Base-by-base conservation (phyloP, 2,888 invertebrate species). In the Xanthia icteritia region DNA sequence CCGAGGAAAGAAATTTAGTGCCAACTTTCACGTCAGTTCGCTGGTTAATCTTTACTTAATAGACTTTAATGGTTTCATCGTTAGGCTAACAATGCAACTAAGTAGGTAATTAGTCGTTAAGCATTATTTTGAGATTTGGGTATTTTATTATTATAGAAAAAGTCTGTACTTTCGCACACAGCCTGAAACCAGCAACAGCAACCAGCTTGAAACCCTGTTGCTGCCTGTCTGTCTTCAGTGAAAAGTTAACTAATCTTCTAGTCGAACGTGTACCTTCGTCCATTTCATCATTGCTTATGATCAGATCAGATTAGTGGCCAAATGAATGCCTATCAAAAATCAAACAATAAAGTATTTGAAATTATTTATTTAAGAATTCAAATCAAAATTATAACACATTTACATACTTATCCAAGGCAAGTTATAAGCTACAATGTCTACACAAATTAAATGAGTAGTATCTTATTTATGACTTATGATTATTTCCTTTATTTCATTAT, bases 1-100 rank as follows among this genome's bases (percentile, higher is more conserved):
- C 8, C n/a, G 1, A 45, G 3, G 13, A 3, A 48, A 23, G 42
- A 60, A 77, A 77, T 15, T 20, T 27, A 56, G 27, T 27, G 27
- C 2, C 23, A 27, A 31, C 61, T 78, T 77, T 78, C 45, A 17
- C 67, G 5, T 66, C 20, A 27, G 13, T 5, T 61, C n/a, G 13
- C 66, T 61, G 11, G 8, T n/a, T n/a, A 15, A 31, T 68, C 2
- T 67, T 48, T 45, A 71, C 2, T n/a, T 23, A 36, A 23, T 23
- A n/a, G 8, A 13, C 13, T 76, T 73, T 42, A 5, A n/a, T 27
- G n/a, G 42, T 75, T 42, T 76, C 4, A 2, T n/a, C 15, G 15
- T 76, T 3, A 13, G 15, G 20, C 20, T 72, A 56, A 69, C 17
- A 56, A 36, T 42, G n/a, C 17, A 48, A 5, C n/a, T 9, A 23